Evolutionary conservation across 2,113 vertebrate genomes (phyloP).

Genomic region (Promerops cafer): DNA sequence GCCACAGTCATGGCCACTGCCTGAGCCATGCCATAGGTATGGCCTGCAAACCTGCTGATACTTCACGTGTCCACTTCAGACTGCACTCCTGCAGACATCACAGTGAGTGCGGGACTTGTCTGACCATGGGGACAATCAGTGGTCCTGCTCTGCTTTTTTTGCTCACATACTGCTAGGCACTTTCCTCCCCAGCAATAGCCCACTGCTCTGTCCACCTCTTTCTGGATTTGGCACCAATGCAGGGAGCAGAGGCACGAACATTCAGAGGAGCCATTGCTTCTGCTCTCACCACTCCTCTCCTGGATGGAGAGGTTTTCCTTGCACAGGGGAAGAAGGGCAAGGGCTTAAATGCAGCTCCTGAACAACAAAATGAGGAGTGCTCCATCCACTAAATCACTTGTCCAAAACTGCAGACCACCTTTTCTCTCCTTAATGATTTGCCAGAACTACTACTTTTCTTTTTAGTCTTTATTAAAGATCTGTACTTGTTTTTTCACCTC

Average conservation of each 20-base stretch:
- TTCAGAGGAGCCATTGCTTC: not conserved
- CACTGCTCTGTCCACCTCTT: not conserved
- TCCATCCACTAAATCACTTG: not conserved
- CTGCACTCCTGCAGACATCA: not conserved
- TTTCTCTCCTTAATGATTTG: not conserved
- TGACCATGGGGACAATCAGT: not conserved
- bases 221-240: rapidly evolving
- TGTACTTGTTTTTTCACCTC: not conserved
- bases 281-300: not conserved
- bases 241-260: rapidly evolving
- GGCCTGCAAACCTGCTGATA: not conserved
- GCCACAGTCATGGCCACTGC: not conserved
- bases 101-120: not conserved
- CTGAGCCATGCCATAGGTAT: not conserved
- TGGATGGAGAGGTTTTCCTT: not conserved
- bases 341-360: not conserved
- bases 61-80: not conserved
- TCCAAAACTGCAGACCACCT: not conserved
- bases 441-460: not conserved
- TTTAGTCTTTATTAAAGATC: not conserved
- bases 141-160: not conserved
- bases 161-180: rapidly evolving
- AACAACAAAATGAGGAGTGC: not conserved
- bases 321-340: not conserved
- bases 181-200: too few relatives aligned